Conservation (phyloP, 2,113 vertebrate genomes). For the Microtus montanus region DNA sequence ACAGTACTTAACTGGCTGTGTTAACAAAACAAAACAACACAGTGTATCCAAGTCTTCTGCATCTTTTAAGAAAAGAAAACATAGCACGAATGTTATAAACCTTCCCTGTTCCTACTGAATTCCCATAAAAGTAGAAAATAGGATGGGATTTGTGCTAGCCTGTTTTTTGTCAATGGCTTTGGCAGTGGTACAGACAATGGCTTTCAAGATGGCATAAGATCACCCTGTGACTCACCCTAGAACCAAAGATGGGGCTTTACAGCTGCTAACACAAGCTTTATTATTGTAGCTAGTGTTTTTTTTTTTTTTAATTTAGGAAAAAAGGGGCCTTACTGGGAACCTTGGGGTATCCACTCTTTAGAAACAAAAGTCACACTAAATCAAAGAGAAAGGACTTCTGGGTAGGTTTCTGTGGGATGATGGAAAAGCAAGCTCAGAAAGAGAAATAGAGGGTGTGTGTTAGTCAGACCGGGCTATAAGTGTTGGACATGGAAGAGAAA, state of each 20-base stretch:
- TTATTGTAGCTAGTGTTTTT: slow-evolving; percentile 44
- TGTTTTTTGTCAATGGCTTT: slow-evolving; percentile 68
- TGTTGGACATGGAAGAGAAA: background rate
- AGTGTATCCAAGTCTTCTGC: slow-evolving; percentile 3
- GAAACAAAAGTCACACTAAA: slow-evolving; percentile 47
- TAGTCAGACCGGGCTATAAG: background rate
- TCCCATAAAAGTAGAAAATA: slow-evolving; percentile 48
- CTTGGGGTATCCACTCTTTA: background rate
- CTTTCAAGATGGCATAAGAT: slow-evolving; percentile 55
- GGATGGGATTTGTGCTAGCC: slow-evolving; percentile 31
- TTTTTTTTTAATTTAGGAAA: slow-evolving; percentile 27
- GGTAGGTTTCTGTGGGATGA: background rate
- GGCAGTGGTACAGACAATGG: slow-evolving; percentile 41
- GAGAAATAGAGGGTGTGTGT: background rate
- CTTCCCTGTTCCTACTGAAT: background rate
- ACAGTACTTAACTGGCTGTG: background rate
- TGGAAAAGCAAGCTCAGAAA: background rate
- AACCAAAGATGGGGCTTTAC: slow-evolving; percentile 40
- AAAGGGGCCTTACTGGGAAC: background rate
- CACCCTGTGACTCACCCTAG: slow-evolving; percentile 58
- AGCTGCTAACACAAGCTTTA: slow-evolving; percentile 60
- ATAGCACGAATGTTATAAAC: background rate
- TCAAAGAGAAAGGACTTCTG: background rate
- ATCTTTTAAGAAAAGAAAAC: slow-evolving; percentile 31
- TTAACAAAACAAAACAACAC: background rate